Conservation (phyloP, 1,140 invertebrate species). For the Polypedilum pembai region DNA sequence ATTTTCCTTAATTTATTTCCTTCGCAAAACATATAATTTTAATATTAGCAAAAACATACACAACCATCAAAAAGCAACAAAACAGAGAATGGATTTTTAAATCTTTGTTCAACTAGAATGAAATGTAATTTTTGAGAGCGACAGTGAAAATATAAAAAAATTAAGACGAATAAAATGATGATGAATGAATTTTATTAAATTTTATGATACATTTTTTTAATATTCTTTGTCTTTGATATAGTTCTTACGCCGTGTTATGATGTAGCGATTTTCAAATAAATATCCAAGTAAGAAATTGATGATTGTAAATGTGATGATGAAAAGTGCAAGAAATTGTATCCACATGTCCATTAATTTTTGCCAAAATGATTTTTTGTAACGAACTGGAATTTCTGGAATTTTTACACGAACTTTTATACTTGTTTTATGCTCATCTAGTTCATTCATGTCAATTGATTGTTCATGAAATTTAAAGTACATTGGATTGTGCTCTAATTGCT, state of each 20-base stretch:
- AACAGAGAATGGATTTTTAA: too few species aligned
- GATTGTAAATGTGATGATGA: background rate
- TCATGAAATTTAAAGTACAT: background rate
- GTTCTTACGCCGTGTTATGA: background rate
- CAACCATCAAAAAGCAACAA: too few species aligned
- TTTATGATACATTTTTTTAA: background rate
- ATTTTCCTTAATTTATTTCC: too few species aligned
- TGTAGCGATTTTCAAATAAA: background rate
- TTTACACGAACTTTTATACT: background rate
- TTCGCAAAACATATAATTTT: too few species aligned
- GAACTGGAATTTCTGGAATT: background rate
- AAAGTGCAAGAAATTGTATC: background rate
- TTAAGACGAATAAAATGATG: too few species aligned
- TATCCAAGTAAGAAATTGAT: background rate
- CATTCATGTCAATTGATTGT: background rate
- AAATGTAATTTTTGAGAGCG: too few species aligned
- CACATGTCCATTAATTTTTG: background rate
- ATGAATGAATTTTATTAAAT: too few species aligned
- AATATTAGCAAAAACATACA: too few species aligned
- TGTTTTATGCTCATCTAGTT: background rate
- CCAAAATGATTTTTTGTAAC: conserved; percentile 7
- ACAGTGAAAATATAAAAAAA: too few species aligned
- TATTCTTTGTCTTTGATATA: background rate
- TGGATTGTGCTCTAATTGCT: background rate
- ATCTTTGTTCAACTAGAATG: too few species aligned